Conservation (phyloP, 1,140 invertebrate genomes). For the Drosophila truncata region DNA sequence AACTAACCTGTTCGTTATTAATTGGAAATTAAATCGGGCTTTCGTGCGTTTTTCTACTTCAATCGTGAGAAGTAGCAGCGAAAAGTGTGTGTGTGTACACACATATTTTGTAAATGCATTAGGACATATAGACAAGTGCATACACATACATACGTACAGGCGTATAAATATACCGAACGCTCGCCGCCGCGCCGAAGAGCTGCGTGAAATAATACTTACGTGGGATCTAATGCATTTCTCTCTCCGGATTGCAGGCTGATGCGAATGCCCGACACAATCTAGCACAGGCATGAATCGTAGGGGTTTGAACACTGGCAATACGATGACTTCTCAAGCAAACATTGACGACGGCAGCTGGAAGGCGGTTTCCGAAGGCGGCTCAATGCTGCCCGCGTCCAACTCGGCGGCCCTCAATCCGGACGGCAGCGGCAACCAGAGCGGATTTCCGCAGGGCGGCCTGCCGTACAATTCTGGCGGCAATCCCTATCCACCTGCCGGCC, state of each 20-base stretch:
- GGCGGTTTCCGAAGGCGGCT: slow-evolving; percentile 68
- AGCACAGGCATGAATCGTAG: slow-evolving; percentile 82
- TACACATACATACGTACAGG: slow-evolving; percentile 41
- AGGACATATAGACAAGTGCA: slow-evolving; percentile 55
- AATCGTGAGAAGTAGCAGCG: slow-evolving; percentile 5
- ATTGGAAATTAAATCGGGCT: neutral
- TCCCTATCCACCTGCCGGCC: slow-evolving; percentile 84
- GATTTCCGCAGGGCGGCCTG: slow-evolving; percentile 75
- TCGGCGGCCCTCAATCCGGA: slow-evolving; percentile 74
- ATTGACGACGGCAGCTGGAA: slow-evolving; percentile 83
- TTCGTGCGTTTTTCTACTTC: neutral
- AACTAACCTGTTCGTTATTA: slow-evolving; percentile 3
- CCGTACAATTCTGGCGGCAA: slow-evolving; percentile 73
- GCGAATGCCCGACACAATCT: slow-evolving; percentile 63
- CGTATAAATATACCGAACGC: slow-evolving; percentile 40
- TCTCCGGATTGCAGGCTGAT: slow-evolving; percentile 44
- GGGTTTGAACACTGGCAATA: slow-evolving; percentile 79
- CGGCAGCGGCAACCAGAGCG: slow-evolving; percentile 70
- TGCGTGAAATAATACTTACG: slow-evolving; percentile 22
- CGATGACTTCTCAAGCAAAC: slow-evolving; percentile 81
- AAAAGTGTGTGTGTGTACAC: slow-evolving; percentile 49
- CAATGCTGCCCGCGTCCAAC: slow-evolving; percentile 72
- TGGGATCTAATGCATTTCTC: slow-evolving; percentile 16
- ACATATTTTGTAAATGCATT: slow-evolving; percentile 63
- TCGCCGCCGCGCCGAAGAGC: slow-evolving; percentile 21